Conservation (phyloP, 2,888 invertebrate species). For the Rhagium mordax region DNA sequence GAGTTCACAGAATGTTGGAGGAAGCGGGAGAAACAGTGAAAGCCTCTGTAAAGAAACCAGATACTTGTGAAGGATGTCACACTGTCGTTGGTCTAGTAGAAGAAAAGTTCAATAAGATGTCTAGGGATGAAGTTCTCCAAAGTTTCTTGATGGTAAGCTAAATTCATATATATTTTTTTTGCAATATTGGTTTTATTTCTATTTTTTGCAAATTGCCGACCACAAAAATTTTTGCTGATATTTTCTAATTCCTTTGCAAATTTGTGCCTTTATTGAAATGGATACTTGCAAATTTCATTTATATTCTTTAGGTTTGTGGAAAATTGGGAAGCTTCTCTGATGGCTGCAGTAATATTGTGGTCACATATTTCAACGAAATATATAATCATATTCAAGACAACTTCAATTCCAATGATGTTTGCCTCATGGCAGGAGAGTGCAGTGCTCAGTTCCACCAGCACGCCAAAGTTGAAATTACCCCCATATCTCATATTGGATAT, state of each 20-base stretch:
- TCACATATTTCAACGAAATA: constrained; percentile 83
- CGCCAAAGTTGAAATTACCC: constrained; percentile 73
- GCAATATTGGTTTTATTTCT: too few relatives aligned
- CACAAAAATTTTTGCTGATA: background rate
- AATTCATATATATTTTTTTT: background rate
- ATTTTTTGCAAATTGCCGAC: background rate
- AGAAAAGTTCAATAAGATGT: constrained; percentile 72
- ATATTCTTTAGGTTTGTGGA: constrained; percentile 76
- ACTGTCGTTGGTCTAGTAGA: constrained; percentile 72
- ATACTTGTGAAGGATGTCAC: constrained; percentile 71
- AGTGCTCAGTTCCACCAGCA: constrained; percentile 78
- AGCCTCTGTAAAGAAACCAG: constrained; percentile 15
- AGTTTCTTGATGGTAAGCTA: constrained; percentile 71
- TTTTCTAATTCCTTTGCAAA: too few relatives aligned
- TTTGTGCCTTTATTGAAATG: too few relatives aligned
- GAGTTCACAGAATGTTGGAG: constrained; percentile 78
- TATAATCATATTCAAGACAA: constrained; percentile 76
- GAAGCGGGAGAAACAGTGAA: constrained; percentile 66
- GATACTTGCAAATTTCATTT: background rate
- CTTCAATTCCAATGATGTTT: constrained; percentile 78
- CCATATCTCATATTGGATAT: constrained; percentile 74
- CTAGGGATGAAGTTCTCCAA: constrained; percentile 74
- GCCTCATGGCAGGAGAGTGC: constrained; percentile 86
- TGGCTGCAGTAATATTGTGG: constrained; percentile 82
- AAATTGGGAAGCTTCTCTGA: constrained; percentile 82